phyloP scores from a whole-genome alignment of 2,113 vertebrate species.

The Jacana jacana region DNA sequence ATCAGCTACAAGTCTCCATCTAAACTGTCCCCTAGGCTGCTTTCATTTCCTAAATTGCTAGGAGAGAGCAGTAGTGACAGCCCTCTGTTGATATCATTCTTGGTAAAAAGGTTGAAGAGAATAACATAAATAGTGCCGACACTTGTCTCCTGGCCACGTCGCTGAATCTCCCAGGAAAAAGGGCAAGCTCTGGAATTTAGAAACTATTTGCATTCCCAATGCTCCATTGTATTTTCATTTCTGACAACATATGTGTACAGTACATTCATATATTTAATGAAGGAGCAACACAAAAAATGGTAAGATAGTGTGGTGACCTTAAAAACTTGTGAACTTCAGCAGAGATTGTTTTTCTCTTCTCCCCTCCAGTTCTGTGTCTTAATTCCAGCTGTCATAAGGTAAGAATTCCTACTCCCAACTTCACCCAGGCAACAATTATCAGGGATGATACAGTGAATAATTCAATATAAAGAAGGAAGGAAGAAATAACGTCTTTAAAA shows the following conservation, averaged over 20 bases:
- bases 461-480: background rate
- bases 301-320: background rate
- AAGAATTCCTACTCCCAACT: background rate
- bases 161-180: background rate
- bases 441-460: background rate
- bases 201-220: background rate
- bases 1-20: background rate
- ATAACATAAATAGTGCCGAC: background rate
- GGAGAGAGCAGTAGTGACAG: background rate
- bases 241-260: accelerated
- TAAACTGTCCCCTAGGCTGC: background rate
- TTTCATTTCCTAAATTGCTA: background rate
- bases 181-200: background rate
- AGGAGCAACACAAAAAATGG: background rate
- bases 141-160: background rate
- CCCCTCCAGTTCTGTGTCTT: background rate
- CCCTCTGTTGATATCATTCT: background rate
- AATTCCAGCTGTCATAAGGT: background rate
- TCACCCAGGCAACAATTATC: background rate
- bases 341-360: background rate
- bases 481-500: background rate
- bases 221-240: background rate
- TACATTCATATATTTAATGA: background rate
- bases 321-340: background rate
- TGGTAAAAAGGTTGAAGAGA: background rate